Percentiles rank a stretch among this genome's conserved stretches.
Evolutionary conservation across 2,888 invertebrate species (phyloP).

Genomic region (Exocentrus adspersus): DNA sequence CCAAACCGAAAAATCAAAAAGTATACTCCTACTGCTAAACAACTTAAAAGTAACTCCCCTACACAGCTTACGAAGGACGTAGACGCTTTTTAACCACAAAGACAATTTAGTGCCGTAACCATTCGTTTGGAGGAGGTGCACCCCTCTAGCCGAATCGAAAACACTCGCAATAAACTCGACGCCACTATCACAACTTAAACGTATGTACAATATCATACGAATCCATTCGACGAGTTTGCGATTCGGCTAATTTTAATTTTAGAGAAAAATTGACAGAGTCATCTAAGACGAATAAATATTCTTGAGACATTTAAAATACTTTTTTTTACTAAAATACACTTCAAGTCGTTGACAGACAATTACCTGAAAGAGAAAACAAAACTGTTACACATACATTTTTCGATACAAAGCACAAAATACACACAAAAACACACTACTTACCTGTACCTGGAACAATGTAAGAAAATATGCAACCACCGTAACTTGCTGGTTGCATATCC

Average conservation of each 20-base stretch:
- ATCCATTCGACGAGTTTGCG: slow-evolving; percentile 32
- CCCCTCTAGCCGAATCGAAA: slow-evolving; percentile 1
- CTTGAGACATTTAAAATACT: slow-evolving; percentile 42
- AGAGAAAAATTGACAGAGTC: slow-evolving; percentile 46
- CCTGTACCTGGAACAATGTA: no score
- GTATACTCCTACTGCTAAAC: slow-evolving; percentile 40
- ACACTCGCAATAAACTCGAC: slow-evolving; percentile 29
- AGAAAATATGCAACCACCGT: no score
- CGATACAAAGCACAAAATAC: slow-evolving; percentile 25
- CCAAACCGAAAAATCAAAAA: slow-evolving; percentile 49
- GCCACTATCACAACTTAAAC: slow-evolving; percentile 28
- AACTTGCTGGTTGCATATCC: no score
- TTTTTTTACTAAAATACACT: slow-evolving; percentile 40
- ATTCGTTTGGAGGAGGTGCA: slow-evolving; percentile 25
- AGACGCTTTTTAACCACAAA: slow-evolving; percentile 33
- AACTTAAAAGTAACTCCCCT: slow-evolving; percentile 28
- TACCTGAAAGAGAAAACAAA: slow-evolving; percentile 21
- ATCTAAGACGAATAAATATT: slow-evolving; percentile 46
- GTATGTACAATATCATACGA: slow-evolving; percentile 33
- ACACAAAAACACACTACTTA: slow-evolving; percentile 1
- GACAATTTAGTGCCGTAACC: slow-evolving; percentile 33
- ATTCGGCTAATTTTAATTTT: slow-evolving; percentile 28
- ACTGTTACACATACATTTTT: slow-evolving; percentile 19
- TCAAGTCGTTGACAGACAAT: slow-evolving; percentile 39
- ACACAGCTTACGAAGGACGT: slow-evolving; percentile 32